Percentiles rank a stretch among this genome's conserved stretches.
Evolutionary conservation across 2,888 invertebrate species (phyloP).

Genomic region (Archips crataeganus): DNA sequence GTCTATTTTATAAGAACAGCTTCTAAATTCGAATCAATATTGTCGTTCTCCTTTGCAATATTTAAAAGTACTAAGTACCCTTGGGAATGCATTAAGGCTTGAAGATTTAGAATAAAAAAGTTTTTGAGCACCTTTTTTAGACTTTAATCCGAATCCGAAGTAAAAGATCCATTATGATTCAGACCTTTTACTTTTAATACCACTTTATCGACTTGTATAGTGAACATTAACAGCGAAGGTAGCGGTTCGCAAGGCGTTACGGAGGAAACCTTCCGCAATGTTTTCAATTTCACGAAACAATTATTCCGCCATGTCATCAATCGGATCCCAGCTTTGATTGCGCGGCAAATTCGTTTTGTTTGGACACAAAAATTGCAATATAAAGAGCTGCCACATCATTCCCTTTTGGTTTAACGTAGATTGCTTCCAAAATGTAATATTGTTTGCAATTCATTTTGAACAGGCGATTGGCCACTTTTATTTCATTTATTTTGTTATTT

Average conservation of each 20-base stretch:
- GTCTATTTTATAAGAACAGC: background rate
- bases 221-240: conserved; percentile 45
- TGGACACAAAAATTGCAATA: conserved; percentile 86
- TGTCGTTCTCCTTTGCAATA: background rate
- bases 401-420: conserved; percentile 85
- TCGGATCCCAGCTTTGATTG: conserved; percentile 86
- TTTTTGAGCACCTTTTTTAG: background rate
- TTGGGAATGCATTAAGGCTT: background rate
- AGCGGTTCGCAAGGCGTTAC: conserved; percentile 64
- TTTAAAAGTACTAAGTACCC: background rate
- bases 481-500: conserved; percentile 70
- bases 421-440: conserved; percentile 85
- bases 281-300: conserved; percentile 86
- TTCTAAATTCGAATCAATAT: background rate
- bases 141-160: background rate
- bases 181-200: background rate
- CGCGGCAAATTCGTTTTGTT: conserved; percentile 86
- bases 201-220: background rate
- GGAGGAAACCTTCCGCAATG: conserved; percentile 72
- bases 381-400: conserved; percentile 86
- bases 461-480: conserved; percentile 80
- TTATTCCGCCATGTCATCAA: conserved; percentile 86
- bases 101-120: background rate
- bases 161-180: background rate
- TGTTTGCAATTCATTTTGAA: conserved; percentile 84